Evolutionary conservation across 2,888 invertebrate genomes (phyloP).

Genomic region (Rhingia rostrata): DNA sequence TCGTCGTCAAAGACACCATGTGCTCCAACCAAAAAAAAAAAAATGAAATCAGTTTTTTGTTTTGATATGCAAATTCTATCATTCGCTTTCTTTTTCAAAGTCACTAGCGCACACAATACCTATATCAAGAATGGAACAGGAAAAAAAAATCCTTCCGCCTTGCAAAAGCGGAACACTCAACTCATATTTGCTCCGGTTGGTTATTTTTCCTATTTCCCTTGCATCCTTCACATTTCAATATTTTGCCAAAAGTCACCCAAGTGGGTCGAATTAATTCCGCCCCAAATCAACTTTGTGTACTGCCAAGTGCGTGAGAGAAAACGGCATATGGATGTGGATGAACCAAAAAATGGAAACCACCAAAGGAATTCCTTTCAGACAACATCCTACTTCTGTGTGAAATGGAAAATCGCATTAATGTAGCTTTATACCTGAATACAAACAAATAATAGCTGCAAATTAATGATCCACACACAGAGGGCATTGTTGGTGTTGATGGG

Average conservation of each 20-base stretch:
- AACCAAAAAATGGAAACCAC: not conserved
- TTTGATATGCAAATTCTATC: slow-evolving; percentile 48
- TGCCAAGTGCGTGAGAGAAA: slow-evolving; percentile 44
- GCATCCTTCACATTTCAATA: slow-evolving; percentile 46
- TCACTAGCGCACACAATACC: not conserved
- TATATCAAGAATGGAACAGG: not conserved
- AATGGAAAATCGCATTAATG: slow-evolving; percentile 35
- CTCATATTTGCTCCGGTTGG: slow-evolving; percentile 26
- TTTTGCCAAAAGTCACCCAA: slow-evolving; percentile 27
- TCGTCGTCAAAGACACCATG: slow-evolving; percentile 1
- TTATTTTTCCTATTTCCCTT: not conserved
- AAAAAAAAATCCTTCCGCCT: slow-evolving; percentile 5
- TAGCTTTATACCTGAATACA: slow-evolving; percentile 30
- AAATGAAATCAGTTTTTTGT: slow-evolving; percentile 30
- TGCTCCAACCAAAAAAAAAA: not conserved
- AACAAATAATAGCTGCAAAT: slow-evolving; percentile 24
- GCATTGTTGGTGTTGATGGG: slow-evolving; percentile 6
- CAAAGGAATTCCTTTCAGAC: not conserved
- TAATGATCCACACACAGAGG: slow-evolving; percentile 18
- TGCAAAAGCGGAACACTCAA: slow-evolving; percentile 6
- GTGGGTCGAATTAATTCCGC: slow-evolving; percentile 46
- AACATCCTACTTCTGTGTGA: not conserved
- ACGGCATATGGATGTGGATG: slow-evolving; percentile 33
- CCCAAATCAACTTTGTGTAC: slow-evolving; percentile 13
- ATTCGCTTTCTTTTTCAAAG: slow-evolving; percentile 8